These are phyloP conservation scores for Drosophila austrosaltans DNA, from an alignment of 2,888 invertebrate species.

Conservation along the genomic window DNA sequence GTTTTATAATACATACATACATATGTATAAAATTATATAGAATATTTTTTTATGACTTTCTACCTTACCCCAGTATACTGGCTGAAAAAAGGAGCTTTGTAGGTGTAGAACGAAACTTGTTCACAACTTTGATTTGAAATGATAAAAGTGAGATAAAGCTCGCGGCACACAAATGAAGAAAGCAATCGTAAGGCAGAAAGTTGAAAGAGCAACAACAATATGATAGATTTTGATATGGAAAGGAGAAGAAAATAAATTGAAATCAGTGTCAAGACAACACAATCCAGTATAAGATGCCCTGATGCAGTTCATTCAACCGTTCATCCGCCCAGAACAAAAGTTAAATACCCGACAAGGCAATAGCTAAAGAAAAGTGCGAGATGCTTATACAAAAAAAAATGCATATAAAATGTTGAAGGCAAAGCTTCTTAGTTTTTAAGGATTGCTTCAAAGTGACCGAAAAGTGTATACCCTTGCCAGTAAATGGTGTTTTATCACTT, in stretches of 20 bases:
- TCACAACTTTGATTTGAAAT: conserved; percentile 70
- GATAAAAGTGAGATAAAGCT: conserved; percentile 59
- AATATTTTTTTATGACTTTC: too few relatives aligned
- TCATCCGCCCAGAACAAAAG: conserved; percentile 50
- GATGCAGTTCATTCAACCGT: conserved; percentile 17
- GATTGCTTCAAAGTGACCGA: too few relatives aligned
- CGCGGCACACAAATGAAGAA: conserved; percentile 65
- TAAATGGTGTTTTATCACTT: too few relatives aligned
- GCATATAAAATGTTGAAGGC: not conserved
- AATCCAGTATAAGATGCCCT: conserved; percentile 27
- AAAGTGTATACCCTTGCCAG: too few relatives aligned
- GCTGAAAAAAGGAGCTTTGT: not conserved
- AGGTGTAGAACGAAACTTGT: conserved; percentile 46
- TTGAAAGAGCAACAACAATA: conserved; percentile 11
- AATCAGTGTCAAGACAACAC: conserved; percentile 67
- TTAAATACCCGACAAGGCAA: conserved; percentile 44
- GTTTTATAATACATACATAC: too few relatives aligned
- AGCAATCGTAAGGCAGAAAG: conserved; percentile 54
- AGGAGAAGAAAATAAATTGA: conserved; percentile 48
- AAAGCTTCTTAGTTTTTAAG: too few relatives aligned
- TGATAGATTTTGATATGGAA: conserved; percentile 18
- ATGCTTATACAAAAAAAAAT: conserved; percentile 42
- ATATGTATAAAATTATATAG: too few relatives aligned
- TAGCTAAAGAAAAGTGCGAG: conserved; percentile 26
- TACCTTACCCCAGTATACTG: not conserved